A percentile compares a stretch with the other conserved stretches of the same genome.
These are phyloP conservation scores for Poeciliopsis prolifica DNA, from an alignment of 2,113 vertebrate species.

Conservation along the genomic window DNA sequence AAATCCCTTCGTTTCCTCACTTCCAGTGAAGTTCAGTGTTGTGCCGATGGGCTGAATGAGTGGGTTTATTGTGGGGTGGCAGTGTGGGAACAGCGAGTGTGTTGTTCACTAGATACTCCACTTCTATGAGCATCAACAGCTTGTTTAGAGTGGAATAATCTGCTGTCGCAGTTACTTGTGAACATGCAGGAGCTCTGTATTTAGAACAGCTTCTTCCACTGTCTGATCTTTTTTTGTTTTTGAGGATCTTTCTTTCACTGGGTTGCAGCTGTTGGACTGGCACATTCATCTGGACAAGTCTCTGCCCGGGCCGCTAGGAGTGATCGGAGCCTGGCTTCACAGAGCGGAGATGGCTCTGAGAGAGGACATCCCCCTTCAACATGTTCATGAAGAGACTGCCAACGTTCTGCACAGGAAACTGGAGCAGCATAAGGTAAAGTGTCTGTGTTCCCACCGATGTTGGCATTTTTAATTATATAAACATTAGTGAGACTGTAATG, in stretches of 20 bases:
- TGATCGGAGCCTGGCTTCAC: conserved; percentile 93
- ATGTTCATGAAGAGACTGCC: conserved; percentile 93
- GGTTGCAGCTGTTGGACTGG: conserved; percentile 91
- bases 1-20: conserved; percentile 13
- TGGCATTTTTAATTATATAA: neutral
- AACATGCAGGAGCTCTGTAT: conserved; percentile 49
- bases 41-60: conserved; percentile 25
- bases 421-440: conserved; percentile 90
- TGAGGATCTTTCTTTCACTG: conserved; percentile 24
- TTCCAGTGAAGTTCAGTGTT: conserved; percentile 53
- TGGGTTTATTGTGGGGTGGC: conserved; percentile 43
- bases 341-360: conserved; percentile 89
- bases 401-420: conserved; percentile 90
- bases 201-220: conserved; percentile 17
- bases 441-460: neutral
- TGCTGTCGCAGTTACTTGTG: conserved; percentile 40
- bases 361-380: conserved; percentile 91
- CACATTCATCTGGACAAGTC: conserved; percentile 94
- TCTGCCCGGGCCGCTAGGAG: conserved; percentile 92
- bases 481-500: neutral
- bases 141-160: conserved; percentile 34
- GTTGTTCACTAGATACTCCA: conserved; percentile 51
- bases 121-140: conserved; percentile 28
- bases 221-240: conserved; percentile 19
- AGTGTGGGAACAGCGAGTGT: conserved; percentile 60